These are phyloP conservation scores for Orthosia cruda DNA, from an alignment of 2,888 invertebrate species.

Conservation along the genomic window DNA sequence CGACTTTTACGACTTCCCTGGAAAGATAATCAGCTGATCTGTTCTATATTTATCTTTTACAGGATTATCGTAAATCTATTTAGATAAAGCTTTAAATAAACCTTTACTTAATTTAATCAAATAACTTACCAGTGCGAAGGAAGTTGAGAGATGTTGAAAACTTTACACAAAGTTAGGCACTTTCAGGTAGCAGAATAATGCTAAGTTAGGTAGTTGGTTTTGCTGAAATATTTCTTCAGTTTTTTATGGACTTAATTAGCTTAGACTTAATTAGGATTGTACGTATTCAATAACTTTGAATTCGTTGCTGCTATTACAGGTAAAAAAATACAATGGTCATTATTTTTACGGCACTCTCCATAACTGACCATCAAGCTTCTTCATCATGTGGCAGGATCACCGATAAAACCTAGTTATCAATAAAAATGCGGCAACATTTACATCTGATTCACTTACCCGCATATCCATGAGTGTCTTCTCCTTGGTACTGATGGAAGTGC, in stretches of 20 bases:
- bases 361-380: background rate
- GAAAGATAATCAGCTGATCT: constrained; percentile 19
- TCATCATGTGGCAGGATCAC: background rate
- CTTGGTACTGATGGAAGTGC: constrained; percentile 92
- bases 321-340: too few relatives aligned
- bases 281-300: too few relatives aligned
- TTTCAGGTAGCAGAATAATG: constrained; percentile 32
- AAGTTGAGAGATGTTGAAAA: constrained; percentile 27
- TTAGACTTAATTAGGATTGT: background rate
- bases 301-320: too few relatives aligned
- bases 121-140: constrained; percentile 16
- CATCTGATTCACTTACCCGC: constrained; percentile 91
- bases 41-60: constrained; percentile 7
- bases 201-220: constrained; percentile 18
- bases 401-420: background rate
- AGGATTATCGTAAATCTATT: constrained; percentile 18
- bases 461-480: constrained; percentile 95
- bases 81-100: background rate
- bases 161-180: constrained; percentile 15
- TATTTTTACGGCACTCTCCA: too few relatives aligned
- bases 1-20: constrained; percentile 21
- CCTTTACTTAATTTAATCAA: constrained; percentile 14
- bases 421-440: constrained; percentile 12
- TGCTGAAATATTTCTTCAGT: background rate
- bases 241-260: constrained; percentile 4